Conservation (phyloP, 2,888 invertebrate species). For the Athripsodes cinereus region DNA sequence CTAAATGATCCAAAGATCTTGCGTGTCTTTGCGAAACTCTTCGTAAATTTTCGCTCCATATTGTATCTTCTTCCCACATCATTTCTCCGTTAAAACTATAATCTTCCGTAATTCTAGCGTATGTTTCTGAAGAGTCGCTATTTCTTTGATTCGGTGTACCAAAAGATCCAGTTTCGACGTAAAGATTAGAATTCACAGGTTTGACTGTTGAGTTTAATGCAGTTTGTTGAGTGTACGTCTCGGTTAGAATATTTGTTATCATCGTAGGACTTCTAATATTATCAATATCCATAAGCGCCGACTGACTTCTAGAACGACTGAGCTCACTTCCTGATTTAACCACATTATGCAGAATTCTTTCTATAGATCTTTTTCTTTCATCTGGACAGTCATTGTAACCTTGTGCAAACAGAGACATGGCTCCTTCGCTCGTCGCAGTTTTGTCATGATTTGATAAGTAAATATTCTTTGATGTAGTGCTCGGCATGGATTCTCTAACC, state of each 20-base stretch:
- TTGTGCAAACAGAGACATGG: conserved; percentile 11
- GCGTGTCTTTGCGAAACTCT: conserved; percentile 76
- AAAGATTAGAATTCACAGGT: conserved; percentile 16
- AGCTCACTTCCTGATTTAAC: conserved; percentile 37
- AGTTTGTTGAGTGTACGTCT: background rate
- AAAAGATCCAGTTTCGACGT: conserved; percentile 12
- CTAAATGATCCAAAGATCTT: conserved; percentile 76
- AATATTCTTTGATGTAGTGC: conserved; percentile 44
- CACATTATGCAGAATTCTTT: conserved; percentile 21
- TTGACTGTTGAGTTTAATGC: conserved; percentile 2
- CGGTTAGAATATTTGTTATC: background rate
- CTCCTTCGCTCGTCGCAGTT: conserved; percentile 7
- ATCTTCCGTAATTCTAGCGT: conserved; percentile 20
- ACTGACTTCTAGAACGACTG: conserved; percentile 30
- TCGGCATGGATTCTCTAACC: conserved; percentile 47
- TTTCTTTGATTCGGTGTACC: conserved; percentile 8
- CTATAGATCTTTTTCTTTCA: conserved; percentile 20
- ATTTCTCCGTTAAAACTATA: conserved; percentile 50
- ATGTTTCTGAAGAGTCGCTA: conserved; percentile 30
- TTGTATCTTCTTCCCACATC: conserved; percentile 76
- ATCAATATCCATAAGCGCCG: conserved; percentile 12
- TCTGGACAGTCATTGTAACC: conserved; percentile 8
- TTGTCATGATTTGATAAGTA: conserved; percentile 21
- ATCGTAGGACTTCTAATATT: conserved; percentile 5
- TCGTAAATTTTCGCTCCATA: conserved; percentile 76